These are phyloP conservation scores for Muscicapa striata DNA, from an alignment of 2,797 vertebrate genomes.

Conservation along the genomic window DNA sequence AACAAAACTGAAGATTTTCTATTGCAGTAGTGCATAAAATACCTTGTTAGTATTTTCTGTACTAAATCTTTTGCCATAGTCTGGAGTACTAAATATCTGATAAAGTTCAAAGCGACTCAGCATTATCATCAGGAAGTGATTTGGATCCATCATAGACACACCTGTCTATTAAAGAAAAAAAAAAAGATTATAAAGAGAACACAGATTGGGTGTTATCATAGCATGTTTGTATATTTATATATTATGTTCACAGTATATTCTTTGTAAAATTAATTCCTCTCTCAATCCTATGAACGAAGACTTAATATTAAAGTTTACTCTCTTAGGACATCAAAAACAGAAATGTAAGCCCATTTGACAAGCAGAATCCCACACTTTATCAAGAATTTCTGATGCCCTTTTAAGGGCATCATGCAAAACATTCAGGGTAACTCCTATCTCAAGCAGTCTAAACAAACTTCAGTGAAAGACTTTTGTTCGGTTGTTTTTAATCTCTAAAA, in stretches of 20 bases:
- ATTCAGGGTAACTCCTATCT: background rate
- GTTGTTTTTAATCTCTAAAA: background rate
- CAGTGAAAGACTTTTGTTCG: background rate
- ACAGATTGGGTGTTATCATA: background rate
- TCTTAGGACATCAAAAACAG: background rate
- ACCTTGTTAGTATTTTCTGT: slow-evolving; percentile 93
- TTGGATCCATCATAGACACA: slow-evolving; percentile 98
- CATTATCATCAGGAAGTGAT: slow-evolving; percentile 97
- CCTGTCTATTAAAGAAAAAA: slow-evolving; percentile 82
- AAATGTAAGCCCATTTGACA: background rate
- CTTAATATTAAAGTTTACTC: background rate
- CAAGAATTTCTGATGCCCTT: background rate
- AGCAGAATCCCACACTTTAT: background rate
- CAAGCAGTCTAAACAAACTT: background rate
- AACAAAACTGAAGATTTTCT: background rate
- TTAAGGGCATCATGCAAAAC: background rate
- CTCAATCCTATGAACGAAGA: background rate
- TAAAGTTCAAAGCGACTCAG: slow-evolving; percentile 95
- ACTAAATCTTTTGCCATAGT: slow-evolving; percentile 90
- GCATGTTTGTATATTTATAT: background rate
- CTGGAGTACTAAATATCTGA: slow-evolving; percentile 91
- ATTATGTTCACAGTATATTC: background rate
- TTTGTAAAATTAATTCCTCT: background rate
- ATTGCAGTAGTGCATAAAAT: background rate
- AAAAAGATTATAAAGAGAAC: background rate